Base-by-base conservation (phyloP, 1,140 invertebrate species). In the Pachypeltis micranthus region DNA sequence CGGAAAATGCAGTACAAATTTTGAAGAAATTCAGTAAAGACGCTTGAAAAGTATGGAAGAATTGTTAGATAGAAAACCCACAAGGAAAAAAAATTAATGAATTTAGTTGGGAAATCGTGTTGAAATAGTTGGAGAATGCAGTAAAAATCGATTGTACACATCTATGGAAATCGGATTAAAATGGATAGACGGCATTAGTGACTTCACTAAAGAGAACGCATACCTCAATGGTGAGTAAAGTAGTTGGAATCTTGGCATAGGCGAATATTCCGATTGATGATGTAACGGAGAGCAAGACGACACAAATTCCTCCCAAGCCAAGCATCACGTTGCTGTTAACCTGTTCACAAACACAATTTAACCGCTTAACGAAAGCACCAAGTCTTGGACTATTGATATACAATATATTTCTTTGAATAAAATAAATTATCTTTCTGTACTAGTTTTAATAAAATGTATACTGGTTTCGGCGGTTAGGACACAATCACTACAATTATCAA, bases 141-240 rank as follows among this genome's bases (percentile, higher is more conserved):
- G n/a, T 39, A 47, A 47, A 47, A 47, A 61, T 61, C 7, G 12
- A 44, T n/a, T n/a, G n/a, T n/a, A n/a, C n/a, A n/a, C n/a, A n/a
- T n/a, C n/a, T n/a, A n/a, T n/a, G n/a, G n/a, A n/a, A n/a, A n/a
- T n/a, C n/a, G n/a, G n/a, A n/a, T n/a, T n/a, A n/a, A n/a, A n/a
- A n/a, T n/a, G n/a, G n/a, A n/a, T n/a, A n/a, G n/a, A n/a, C n/a
- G n/a, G n/a, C n/a, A n/a, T n/a, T n/a, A n/a, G n/a, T n/a, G n/a
- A 3, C 28, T 44, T 16, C 19, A n/a, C n/a, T n/a, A n/a, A n/a
- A n/a, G n/a, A n/a, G n/a, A n/a, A n/a, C n/a, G 29, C 34, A 67
- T 66, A 74, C 89, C 79, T 99, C 96, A 21, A 98, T 88, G 61
- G 98, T 97, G 67, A 98, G 98, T 3, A 98, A 76, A 0, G 96